Evolutionary conservation across 1,140 invertebrate species (phyloP), one percentile per base, ranked within the genome.

Genomic region (Diprion similis): DNA sequence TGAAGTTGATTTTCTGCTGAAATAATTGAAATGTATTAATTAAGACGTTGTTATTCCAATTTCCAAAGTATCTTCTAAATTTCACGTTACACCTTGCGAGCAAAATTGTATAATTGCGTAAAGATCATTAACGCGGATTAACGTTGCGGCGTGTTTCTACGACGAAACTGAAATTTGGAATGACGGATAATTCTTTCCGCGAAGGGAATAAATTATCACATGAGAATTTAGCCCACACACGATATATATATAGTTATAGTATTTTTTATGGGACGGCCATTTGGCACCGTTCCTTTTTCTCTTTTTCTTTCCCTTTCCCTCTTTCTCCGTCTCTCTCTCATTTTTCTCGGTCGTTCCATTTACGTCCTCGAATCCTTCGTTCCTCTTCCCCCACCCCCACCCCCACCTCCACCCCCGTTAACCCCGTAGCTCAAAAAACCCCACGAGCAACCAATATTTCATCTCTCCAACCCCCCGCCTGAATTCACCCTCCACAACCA

Each of bases 361-460:
- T 59, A 59, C n/a, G 51, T 59, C 51, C n/a, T 59, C 51, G 11
- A 59, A 59, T 9, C 51, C 51, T 59, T 59, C 51, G 51, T 17
- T 67, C 24, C 46, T 66, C 24, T 47, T 69, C n/a, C 46, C 45
- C 0, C 68, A 37, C 45, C 45, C 68, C n/a, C n/a, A n/a, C n/a
- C 9, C 15, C 15, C 19, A n/a, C 24, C 67, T 13, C 69, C 69
- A 19, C 11, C 15, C 46, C 69, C 69, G 24, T 37, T 37, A 37
- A 37, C 24, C 24, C 24, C 24, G 24, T 37, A 37, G 2, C 24
- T 37, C 24, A 1, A 48, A 0, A 13, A 17, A 19, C 69, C n/a
- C 69, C 46, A 48, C 69, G 69, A 48, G 37, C 46, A 47, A 17
- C 69, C 37, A 47, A 70, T 70, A 70, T 70, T 70, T 70, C 69